phyloP scores from a whole-genome alignment of 2,888 invertebrate genomes.

The Stenolophus ochropezus region DNA sequence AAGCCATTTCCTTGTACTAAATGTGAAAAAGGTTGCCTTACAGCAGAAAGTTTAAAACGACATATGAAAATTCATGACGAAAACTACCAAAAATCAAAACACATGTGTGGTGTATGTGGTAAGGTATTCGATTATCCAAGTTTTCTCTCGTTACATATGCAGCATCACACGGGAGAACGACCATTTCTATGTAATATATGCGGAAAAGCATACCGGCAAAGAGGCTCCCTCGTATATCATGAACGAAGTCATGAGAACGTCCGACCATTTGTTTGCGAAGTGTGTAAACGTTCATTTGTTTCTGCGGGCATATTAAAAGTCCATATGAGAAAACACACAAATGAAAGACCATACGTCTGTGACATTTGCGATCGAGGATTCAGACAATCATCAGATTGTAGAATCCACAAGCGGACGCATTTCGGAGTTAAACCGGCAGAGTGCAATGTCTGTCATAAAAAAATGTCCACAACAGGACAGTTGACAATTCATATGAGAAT shows the following conservation, averaged over 20 bases:
- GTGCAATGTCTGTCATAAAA: conserved; percentile 67
- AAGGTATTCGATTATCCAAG: conserved; percentile 69
- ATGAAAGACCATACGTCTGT: conserved; percentile 66
- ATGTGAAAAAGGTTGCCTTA: conserved; percentile 70
- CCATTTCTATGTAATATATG: conserved; percentile 70
- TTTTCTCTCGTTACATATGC: conserved; percentile 70
- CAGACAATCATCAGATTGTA: conserved; percentile 65
- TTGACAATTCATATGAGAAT: conserved; percentile 68
- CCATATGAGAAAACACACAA: conserved; percentile 65
- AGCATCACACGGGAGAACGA: conserved; percentile 71
- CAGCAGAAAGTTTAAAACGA: conserved; percentile 69
- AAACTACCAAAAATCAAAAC: conserved; percentile 67
- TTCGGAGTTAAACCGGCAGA: conserved; percentile 63
- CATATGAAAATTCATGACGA: conserved; percentile 70
- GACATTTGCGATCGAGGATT: conserved; percentile 66
- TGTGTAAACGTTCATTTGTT: conserved; percentile 63
- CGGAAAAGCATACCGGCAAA: conserved; percentile 70
- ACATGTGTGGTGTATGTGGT: conserved; percentile 67
- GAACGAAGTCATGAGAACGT: conserved; percentile 65
- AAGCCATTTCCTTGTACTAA: conserved; percentile 69
- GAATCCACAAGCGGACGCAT: conserved; percentile 64
- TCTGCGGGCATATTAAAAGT: conserved; percentile 65
- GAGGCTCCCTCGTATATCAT: conserved; percentile 65
- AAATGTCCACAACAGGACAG: conserved; percentile 69
- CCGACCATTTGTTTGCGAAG: conserved; percentile 64